A percentile compares a stretch with the other conserved stretches of the same genome.
Evolutionary conservation across 2,797 vertebrate species (phyloP).

Genomic region (Scolopax rusticola): DNA sequence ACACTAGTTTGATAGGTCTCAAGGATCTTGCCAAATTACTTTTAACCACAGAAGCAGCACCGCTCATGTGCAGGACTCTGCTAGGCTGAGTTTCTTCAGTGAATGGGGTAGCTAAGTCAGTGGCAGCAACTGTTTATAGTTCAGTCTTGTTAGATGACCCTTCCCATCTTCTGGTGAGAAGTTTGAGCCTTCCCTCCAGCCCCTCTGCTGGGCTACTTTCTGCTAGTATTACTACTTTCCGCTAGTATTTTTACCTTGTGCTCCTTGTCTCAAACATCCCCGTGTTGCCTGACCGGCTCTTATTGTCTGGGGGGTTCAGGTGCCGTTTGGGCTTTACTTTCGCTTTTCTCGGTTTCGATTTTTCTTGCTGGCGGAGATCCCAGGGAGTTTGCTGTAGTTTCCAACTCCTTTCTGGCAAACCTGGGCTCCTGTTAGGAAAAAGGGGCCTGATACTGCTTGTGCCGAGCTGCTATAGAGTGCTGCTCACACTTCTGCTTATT

Average conservation of each 20-base stretch:
- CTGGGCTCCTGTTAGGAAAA: neutral
- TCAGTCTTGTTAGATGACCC: neutral
- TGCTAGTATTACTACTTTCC: too few relatives aligned
- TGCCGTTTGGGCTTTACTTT: neutral
- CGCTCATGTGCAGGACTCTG: neutral
- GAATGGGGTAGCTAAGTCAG: neutral
- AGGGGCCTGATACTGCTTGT: neutral
- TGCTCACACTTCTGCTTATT: neutral
- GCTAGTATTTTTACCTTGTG: neutral
- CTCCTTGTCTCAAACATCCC: neutral
- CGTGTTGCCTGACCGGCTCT: rapidly evolving
- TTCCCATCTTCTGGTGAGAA: neutral
- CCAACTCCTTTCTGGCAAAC: neutral
- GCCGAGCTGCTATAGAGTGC: neutral
- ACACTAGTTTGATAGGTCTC: neutral
- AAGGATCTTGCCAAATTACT: neutral
- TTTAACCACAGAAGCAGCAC: neutral
- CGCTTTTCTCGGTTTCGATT: neutral
- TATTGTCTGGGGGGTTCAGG: neutral
- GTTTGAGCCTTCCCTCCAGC: neutral
- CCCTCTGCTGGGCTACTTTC: neutral
- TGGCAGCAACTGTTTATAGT: neutral
- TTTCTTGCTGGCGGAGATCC: neutral
- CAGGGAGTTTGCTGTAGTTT: neutral
- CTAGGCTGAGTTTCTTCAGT: neutral